phyloP scores from a whole-genome alignment of 2,888 invertebrate species.

The Agrenia bidenticulata region DNA sequence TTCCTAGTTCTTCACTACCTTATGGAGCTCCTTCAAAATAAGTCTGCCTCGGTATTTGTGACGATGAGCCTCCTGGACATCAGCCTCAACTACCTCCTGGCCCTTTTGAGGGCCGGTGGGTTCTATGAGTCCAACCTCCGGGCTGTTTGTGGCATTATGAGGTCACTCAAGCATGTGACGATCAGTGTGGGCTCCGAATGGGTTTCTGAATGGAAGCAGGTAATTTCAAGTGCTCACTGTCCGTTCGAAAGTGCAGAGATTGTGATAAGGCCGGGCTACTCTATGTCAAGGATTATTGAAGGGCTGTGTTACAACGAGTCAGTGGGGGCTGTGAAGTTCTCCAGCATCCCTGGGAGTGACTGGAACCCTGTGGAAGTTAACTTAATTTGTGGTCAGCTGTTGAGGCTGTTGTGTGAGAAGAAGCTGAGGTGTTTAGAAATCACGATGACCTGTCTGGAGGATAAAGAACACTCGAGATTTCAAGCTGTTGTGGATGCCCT shows the following conservation, averaged over 20 bases:
- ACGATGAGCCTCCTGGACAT: slow-evolving; percentile 60
- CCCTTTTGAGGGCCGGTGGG: slow-evolving; percentile 60
- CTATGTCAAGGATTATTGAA: slow-evolving; percentile 48
- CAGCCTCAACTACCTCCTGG: slow-evolving; percentile 61
- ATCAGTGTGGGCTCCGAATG: slow-evolving; percentile 50
- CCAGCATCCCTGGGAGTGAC: slow-evolving; percentile 58
- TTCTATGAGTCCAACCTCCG: slow-evolving; percentile 61
- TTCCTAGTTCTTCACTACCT: slow-evolving; percentile 58
- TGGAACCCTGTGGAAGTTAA: slow-evolving; percentile 60
- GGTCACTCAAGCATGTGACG: slow-evolving; percentile 55
- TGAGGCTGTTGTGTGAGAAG: slow-evolving; percentile 56
- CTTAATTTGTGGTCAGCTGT: slow-evolving; percentile 49
- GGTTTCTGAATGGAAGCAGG: slow-evolving; percentile 52
- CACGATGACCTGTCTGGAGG: slow-evolving; percentile 61
- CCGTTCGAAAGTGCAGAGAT: slow-evolving; percentile 53
- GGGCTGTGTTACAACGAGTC: slow-evolving; percentile 60
- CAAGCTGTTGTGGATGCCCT: slow-evolving; percentile 62
- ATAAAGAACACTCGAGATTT: slow-evolving; percentile 60
- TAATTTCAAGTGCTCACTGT: slow-evolving; percentile 52
- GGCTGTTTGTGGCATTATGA: slow-evolving; percentile 60
- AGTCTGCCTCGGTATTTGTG: slow-evolving; percentile 59
- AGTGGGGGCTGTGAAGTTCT: slow-evolving; percentile 59
- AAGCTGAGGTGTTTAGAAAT: slow-evolving; percentile 61
- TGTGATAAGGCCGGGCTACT: slow-evolving; percentile 52
- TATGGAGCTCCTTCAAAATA: slow-evolving; percentile 60